Evolutionary conservation across 2,797 vertebrate genomes (phyloP), one percentile per base, ranked within the genome.

Genomic region (Trematomus bernacchii): DNA sequence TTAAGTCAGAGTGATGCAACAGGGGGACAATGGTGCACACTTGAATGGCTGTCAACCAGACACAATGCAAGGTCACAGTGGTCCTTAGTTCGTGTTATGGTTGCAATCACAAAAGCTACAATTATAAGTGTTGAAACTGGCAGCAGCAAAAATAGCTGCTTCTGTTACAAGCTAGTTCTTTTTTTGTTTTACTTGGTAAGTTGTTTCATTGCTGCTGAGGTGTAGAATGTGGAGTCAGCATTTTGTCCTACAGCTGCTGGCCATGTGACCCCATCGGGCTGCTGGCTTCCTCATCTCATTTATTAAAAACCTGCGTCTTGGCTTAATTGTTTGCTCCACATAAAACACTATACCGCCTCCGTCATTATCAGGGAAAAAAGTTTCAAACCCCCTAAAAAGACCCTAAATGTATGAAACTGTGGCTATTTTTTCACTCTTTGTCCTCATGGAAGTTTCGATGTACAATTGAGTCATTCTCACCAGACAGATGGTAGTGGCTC

Each of bases 401-500:
- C 4, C 6, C 53, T 48, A 42, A 69, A 52, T 16, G 15, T 23
- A 3, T 42, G 21, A 68, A 54, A 48, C 9, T 12, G 50, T 9
- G 30, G 9, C 18, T 8, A 21, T 18, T 48, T 53, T 33, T 14
- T 19, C n/a, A 14, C 12, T 27, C 51, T 69, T 55, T 30, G 0
- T 48, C 27, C 10, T 15, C 13, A 57, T 71, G 48, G 54, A 51
- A 66, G 43, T 64, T 63, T 64, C 0, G 1, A 2, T 64, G 21
- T 60, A 42, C 21, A 46, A 46, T 51, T 40, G 52, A 66, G 59
- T 75, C 44, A 3, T 63, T 63, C 57, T 11, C 40, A 21, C 10
- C 61, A 57, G 61, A 65, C 79, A 85, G 82, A 85, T 73, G 43
- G 69, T 19, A 1, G 0, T 84, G 85, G 80, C 79, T 3, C 52